Base-by-base conservation (phyloP, 2,113 vertebrate genomes). In the Eulemur macaco region DNA sequence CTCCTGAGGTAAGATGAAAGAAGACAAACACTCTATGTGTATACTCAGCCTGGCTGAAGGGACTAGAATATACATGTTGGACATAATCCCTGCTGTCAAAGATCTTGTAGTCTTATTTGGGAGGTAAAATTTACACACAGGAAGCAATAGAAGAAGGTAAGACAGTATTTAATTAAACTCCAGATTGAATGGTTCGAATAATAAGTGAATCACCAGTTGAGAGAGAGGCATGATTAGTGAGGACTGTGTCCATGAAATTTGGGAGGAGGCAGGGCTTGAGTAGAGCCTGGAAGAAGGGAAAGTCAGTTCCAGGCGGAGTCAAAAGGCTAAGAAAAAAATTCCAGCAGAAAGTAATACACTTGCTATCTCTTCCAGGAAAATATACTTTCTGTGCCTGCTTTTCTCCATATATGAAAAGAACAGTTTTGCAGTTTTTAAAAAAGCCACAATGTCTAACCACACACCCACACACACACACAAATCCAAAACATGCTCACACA, bases 371-470 rank as follows among this genome's bases (percentile, higher is more conserved):
- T 71, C 39, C 3, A 23, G 56, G 29, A 86, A 66, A 74, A 89
- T 66, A 37, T 10, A 47, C 18, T 83, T 90, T 69, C 63, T 60
- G 5, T 37, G 50, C n/a, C 21, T 39, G 14, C 47, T 78, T 96
- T 96, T 93, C 63, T 84, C 58, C 52, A 78, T 69, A 60, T 76
- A 86, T 45, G 29, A 96, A 96, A 94, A 96, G 42, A 85, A 85
- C 6, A 50, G 9, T 85, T 89, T 83, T n/a, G n/a, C 39, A 52
- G 18, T 82, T 97, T 86, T 74, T 39, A 66, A 92, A 86, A 95
- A 92, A 92, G 82, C 88, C 66, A 78, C 47, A 96, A 21, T 25
- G 86, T 64, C 66, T 23, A 87, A 50, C 8, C 37, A 31, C 14
- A 47, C 42, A 42, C 78, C 37, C 47, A 13, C 31, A 45, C 20